phyloP scores from a whole-genome alignment of 2,797 vertebrate genomes.

The Microcaecilia unicolor region DNA sequence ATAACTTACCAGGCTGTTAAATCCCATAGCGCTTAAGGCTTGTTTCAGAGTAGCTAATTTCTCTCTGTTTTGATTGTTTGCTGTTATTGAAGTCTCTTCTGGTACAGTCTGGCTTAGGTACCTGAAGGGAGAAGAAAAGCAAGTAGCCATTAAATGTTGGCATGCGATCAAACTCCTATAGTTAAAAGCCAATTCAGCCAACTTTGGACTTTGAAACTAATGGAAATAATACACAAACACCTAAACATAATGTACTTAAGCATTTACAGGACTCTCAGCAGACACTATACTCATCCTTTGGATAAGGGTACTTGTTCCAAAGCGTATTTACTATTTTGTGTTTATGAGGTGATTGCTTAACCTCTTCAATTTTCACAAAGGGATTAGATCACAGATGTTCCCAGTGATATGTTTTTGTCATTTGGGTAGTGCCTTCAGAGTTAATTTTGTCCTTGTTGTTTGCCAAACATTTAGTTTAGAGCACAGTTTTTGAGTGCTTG shows the following conservation, averaged over 20 bases:
- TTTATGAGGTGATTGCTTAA: not conserved
- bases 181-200: not conserved
- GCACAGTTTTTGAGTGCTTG: not conserved
- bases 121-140: slow-evolving; percentile 38
- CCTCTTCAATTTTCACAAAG: not conserved
- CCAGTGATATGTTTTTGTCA: not conserved
- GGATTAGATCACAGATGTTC: not conserved
- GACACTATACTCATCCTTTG: slow-evolving; percentile 1
- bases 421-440: not conserved
- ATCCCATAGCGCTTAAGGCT: slow-evolving; percentile 71
- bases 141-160: not conserved
- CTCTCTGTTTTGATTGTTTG: slow-evolving; percentile 68
- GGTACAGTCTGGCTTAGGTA: slow-evolving; percentile 55
- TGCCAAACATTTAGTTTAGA: not conserved
- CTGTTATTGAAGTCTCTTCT: slow-evolving; percentile 45
- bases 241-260: not conserved
- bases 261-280: not conserved
- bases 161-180: not conserved
- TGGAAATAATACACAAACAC: not conserved
- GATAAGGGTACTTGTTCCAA: not conserved
- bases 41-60: slow-evolving; percentile 68
- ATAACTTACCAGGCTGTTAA: slow-evolving; percentile 77
- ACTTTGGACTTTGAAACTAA: not conserved
- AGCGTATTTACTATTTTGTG: not conserved
- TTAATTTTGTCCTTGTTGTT: not conserved